Conservation (phyloP, 2,888 invertebrate genomes). For the Meta bourneti region DNA sequence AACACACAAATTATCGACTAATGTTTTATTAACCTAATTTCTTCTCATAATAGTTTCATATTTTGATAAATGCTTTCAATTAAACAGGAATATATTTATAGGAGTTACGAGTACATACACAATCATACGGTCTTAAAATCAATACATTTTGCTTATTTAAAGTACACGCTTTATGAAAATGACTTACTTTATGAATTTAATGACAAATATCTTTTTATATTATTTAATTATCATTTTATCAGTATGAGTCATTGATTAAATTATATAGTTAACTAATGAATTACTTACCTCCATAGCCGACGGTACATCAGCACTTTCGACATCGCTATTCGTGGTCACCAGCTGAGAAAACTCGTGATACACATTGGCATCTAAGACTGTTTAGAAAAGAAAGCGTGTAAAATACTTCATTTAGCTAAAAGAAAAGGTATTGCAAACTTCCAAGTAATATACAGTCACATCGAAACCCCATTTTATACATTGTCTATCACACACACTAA, state of each 20-base stretch:
- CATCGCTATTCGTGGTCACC: slow-evolving; percentile 81
- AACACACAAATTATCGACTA: background rate
- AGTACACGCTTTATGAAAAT: background rate
- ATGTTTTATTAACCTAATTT: no score
- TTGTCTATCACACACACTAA: background rate
- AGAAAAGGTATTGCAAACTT: background rate
- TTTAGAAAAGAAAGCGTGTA: background rate
- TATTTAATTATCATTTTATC: background rate
- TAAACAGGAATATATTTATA: no score
- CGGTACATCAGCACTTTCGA: slow-evolving; percentile 89
- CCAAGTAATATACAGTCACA: background rate
- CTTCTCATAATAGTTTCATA: no score
- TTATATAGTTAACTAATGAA: background rate
- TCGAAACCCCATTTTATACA: background rate
- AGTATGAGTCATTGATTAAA: background rate
- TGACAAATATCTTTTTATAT: background rate
- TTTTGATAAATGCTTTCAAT: no score
- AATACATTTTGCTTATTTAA: no score
- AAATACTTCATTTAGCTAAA: background rate
- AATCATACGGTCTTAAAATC: no score
- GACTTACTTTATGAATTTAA: background rate
- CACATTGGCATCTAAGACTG: slow-evolving; percentile 20
- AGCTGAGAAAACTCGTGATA: slow-evolving; percentile 51
- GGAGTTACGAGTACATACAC: no score
- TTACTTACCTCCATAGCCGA: slow-evolving; percentile 80